These are phyloP conservation scores for Ophion ventricosus DNA, from an alignment of 2,888 invertebrate genomes.

Conservation along the genomic window DNA sequence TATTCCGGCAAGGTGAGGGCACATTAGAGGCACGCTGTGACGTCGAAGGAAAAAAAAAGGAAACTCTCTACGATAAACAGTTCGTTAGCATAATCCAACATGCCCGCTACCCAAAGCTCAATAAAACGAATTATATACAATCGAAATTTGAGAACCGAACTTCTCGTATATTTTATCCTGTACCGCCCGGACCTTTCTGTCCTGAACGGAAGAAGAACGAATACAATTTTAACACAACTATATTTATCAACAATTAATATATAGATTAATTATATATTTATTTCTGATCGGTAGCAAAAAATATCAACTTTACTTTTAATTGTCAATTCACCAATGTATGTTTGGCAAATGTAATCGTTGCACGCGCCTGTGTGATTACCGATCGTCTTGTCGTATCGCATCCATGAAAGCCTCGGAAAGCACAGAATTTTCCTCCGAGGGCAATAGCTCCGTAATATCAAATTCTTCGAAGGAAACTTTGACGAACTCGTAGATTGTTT, in stretches of 20 bases:
- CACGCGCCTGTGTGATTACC: neutral
- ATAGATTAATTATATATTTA: neutral
- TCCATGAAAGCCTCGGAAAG: slow-evolving; percentile 23
- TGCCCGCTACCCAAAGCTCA: too few relatives aligned
- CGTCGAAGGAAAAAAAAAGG: too few relatives aligned
- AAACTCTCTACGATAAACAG: too few relatives aligned
- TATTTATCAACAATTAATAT: neutral
- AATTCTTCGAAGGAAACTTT: slow-evolving; percentile 32
- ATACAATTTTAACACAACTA: too few relatives aligned
- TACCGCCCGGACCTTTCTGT: too few relatives aligned
- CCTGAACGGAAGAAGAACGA: too few relatives aligned
- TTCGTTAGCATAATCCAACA: too few relatives aligned
- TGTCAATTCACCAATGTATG: neutral
- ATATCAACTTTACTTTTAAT: neutral
- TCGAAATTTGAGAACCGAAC: too few relatives aligned
- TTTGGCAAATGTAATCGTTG: neutral
- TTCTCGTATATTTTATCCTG: too few relatives aligned
- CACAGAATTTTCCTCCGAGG: slow-evolving; percentile 19
- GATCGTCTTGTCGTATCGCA: neutral
- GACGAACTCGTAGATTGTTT: slow-evolving; percentile 75
- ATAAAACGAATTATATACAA: too few relatives aligned
- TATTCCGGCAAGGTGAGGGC: too few relatives aligned
- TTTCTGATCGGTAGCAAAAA: neutral
- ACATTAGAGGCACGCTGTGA: too few relatives aligned
- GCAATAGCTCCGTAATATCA: slow-evolving; percentile 20